A percentile compares a stretch with the other conserved stretches of the same genome.
Conservation (phyloP, 92 coral and sea anemone genomes). For the Anthopleura xanthogrammica region DNA sequence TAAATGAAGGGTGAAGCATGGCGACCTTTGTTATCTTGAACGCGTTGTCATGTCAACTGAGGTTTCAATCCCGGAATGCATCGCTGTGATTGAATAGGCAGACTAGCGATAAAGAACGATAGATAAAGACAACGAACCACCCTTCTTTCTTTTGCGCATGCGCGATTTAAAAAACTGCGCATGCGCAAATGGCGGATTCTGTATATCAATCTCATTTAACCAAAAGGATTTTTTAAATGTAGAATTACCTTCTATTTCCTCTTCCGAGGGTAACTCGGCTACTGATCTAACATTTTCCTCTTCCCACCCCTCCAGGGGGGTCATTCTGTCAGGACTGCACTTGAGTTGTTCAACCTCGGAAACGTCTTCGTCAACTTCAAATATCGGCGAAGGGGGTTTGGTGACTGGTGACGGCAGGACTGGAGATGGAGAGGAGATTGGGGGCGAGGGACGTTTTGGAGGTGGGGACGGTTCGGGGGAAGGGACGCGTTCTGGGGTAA, state of each 20-base stretch:
- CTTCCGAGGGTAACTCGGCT: slow-evolving; percentile 46
- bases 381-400: slow-evolving; percentile 31
- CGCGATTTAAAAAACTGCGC: too few species aligned
- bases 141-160: not conserved
- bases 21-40: too few species aligned
- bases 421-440: slow-evolving; percentile 7
- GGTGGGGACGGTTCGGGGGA: slow-evolving; percentile 23
- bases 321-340: slow-evolving; percentile 37
- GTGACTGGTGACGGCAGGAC: slow-evolving; percentile 15
- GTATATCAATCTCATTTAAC: too few species aligned
- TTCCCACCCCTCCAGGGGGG: slow-evolving; percentile 62
- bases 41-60: too few species aligned
- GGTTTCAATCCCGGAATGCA: too few species aligned
- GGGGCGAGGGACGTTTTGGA: not conserved
- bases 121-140: too few species aligned
- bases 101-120: too few species aligned
- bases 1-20: too few species aligned
- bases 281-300: slow-evolving; percentile 52
- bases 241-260: slow-evolving; percentile 50
- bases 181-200: too few species aligned
- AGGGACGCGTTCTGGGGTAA: slow-evolving; percentile 23
- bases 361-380: slow-evolving; percentile 53
- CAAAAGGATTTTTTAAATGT: too few species aligned
- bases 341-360: slow-evolving; percentile 36
- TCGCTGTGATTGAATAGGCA: too few species aligned